Base-by-base conservation (phyloP, 2,888 invertebrate species). In the Amblyteles armatorius region DNA sequence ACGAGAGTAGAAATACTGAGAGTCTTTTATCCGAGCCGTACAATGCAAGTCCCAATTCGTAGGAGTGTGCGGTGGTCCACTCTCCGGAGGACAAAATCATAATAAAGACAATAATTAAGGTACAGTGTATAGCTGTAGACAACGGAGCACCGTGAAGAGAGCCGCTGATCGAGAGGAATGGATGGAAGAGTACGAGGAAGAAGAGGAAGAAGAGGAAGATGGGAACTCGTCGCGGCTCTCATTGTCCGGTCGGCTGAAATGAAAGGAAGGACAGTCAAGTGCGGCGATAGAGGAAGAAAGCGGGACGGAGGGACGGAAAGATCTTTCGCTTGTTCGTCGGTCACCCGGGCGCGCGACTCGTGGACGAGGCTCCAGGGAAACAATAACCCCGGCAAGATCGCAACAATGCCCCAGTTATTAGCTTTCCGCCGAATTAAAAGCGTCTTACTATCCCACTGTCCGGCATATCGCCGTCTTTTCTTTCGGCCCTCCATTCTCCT, bases 81-180 rank as follows among this genome's bases (percentile, higher is more conserved):
- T 88, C 81, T 88, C 83, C 9, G 89, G 88, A 90, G 90, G 91
- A 91, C 90, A 89, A 91, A 92, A 91, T 92, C 89, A 92, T 92
- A 92, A 92, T 92, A 92, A 92, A 91, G 91, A 90, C 91, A 92
- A 92, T 93, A 93, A 93, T 93, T 92, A 92, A 92, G 90, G 87
- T 87, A 88, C 89, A 86, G 88, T 48, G 44, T 88, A 88, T 85
- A 88, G 87, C 84, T 85, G 81, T 72, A 74, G 57, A 26, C 26
- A 67, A 57, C 11, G 16, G 73, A 16, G 67, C 16, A 48, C 5
- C 13, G 71, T 19, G 48, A 57, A 65, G 52, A 36, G 16, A 36
- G 50, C 16, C 33, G 67, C 22, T 44, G 73, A 68, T 57, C 40
- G 77, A 73, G 83, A 57, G 65, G 50, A 57, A 71, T 48, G 48